Base-by-base conservation (phyloP, 2,888 invertebrate species). In the Spialia ferax region DNA sequence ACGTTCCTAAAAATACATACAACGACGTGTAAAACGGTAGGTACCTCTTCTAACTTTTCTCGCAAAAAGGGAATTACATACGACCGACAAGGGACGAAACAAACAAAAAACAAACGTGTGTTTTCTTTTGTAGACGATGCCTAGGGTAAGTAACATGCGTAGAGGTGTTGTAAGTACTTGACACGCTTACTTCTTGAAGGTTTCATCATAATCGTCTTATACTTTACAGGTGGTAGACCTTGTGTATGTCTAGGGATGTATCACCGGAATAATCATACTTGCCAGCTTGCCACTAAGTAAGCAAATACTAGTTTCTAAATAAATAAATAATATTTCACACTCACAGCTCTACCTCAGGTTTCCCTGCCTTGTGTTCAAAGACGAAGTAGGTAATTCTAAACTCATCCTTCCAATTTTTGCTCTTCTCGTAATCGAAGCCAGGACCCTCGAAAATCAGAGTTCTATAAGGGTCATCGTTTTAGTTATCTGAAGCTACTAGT, bases 31-130 rank as follows among this genome's bases (percentile, higher is more conserved):
- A 85, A 86, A 88, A 80, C 83, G 85, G 42, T 42, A 82, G 84
- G 85, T 63, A 82, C 81, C 22, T 50, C 82, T 78, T 81, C 77
- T 87, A 89, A 89, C 87, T 89, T 89, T 88, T 84, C n/a, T 38
- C 38, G n/a, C 38, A 38, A 38, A 38, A 38, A 38, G 35, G 35
- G 13, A 35, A 35, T 32, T 32, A 32, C 13, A 35, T 35, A 35
- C 35, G 35, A 35, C 26, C 26, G 26, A 26, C 26, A 5, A 26
- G 26, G 26, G 26, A 26, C 26, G 26, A 26, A 26, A n/a, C 26
- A 26, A 26, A 26, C 26, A 26, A 26, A 2, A 26, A 26, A 26
- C 26, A 26, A 26, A 26, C 26, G 26, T 6, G 26, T 26, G 26
- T 26, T 26, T 26, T 26, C 26, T 26, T 26, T 26, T 26, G 26